Evolutionary conservation across 1,140 invertebrate genomes (phyloP).

Genomic region (Ceratosolen fusciceps): DNA sequence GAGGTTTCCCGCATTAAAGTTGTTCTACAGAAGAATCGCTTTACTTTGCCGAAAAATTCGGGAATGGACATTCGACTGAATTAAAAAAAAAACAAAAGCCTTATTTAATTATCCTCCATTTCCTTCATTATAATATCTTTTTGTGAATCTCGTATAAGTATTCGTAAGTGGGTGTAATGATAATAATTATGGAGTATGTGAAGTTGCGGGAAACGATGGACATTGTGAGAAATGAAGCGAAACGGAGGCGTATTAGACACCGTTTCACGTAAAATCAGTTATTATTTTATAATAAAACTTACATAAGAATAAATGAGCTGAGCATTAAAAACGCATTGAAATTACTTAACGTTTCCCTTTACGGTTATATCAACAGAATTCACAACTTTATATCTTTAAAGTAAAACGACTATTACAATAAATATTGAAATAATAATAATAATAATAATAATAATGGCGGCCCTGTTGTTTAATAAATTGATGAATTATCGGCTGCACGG

Average conservation of each 20-base stretch:
- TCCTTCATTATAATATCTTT: slow-evolving; percentile 1
- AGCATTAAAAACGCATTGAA: neutral
- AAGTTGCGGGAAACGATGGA: slow-evolving; percentile 1
- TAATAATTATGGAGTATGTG: neutral
- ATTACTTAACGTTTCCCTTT: neutral
- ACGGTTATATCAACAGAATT: no score
- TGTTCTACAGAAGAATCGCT: no score
- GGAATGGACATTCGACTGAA: no score
- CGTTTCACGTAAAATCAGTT: neutral
- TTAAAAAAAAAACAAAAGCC: no score
- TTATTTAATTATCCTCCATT: neutral
- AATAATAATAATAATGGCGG: no score
- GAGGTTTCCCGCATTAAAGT: no score
- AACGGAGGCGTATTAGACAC: neutral
- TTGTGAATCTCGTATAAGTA: slow-evolving; percentile 1
- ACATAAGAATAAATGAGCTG: neutral
- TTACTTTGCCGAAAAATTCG: no score
- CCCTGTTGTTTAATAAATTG: no score
- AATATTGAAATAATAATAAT: no score
- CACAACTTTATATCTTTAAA: no score
- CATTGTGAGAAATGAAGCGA: slow-evolving; percentile 9
- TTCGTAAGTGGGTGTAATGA: slow-evolving; percentile 13
- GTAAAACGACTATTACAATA: neutral
- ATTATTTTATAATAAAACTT: slow-evolving; percentile 2
- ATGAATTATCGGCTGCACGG: no score